Conservation (phyloP, 1,140 invertebrate species). For the Matsumurasca onukii region DNA sequence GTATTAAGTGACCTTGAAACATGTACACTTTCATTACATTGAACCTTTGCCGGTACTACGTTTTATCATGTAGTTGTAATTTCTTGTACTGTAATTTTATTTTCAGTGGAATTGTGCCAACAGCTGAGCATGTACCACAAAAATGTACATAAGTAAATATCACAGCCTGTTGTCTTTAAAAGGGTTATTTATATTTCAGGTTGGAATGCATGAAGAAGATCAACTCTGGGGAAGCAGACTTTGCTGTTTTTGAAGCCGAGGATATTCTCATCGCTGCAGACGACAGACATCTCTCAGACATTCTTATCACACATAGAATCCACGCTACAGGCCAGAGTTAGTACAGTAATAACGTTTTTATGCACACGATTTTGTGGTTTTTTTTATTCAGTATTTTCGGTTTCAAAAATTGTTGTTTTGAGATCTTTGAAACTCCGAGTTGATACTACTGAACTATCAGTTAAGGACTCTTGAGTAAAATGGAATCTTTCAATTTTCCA, state of each 20-base stretch:
- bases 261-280: conserved; percentile 50
- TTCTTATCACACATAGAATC: conserved; percentile 21
- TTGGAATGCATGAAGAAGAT: conserved; percentile 75
- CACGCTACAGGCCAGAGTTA: conserved; percentile 1
- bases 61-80: background rate
- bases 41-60: background rate
- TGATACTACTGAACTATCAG: too few relatives aligned
- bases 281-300: conserved; percentile 18
- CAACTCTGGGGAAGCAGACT: conserved; percentile 70
- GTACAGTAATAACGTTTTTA: background rate
- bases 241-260: conserved; percentile 78
- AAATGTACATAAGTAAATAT: background rate
- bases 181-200: conserved; percentile 48
- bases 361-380: too few relatives aligned
- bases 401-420: too few relatives aligned
- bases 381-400: too few relatives aligned
- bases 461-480: too few relatives aligned
- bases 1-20: background rate
- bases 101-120: background rate
- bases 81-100: background rate
- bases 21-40: background rate
- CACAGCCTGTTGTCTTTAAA: background rate
- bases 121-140: background rate
- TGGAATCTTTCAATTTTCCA: too few relatives aligned
- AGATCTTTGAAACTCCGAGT: too few relatives aligned